Evolutionary conservation across 1,140 invertebrate species (phyloP), one percentile per base, ranked within the genome.

Genomic region (Eciton burchellii): DNA sequence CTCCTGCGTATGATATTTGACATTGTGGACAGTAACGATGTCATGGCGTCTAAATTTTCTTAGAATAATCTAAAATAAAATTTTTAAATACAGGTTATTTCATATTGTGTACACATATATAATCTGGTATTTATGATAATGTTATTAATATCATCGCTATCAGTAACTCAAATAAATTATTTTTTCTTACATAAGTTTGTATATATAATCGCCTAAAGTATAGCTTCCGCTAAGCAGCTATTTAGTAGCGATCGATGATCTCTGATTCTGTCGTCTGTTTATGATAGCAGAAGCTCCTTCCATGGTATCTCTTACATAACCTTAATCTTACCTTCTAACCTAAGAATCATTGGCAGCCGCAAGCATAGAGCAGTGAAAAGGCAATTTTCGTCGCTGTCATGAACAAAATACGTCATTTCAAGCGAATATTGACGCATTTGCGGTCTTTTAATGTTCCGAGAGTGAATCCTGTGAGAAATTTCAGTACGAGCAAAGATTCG

Each of bases 1-100:
- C 89, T 91, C 83, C 92, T 91, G 14, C 84, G 84, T 21, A 56
- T 19, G 60, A 87, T 65, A 62, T 71, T 89, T 21, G 89, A 76
- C 0, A 74, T 0, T 0, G 63, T 1, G 1, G 43, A 9, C 16
- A 11, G 43, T 0, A 12, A 19, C 35, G 76, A 60, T 56, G 60
- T 76, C 16, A n/a, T 21, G 3, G 59, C 14, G n/a, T 3, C 14
- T 14, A 19, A 52, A 41, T 65, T 9, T 47, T 45, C 16, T 6
- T 11, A n/a, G 14, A 11, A 24, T 6, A 43, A 49, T 49, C 70
- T 81, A 9, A 26, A 81, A 81, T 19, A 56, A 3, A 49, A 49
- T 11, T 65, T 11, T 65, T 12, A 52, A 65, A 70, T 52, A 35
- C 49, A 35, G 12, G 21, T 21, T 21, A 68, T 56, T 54, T 8